phyloP scores from a whole-genome alignment of 2,888 invertebrate species.

The Mayetiola destructor region DNA sequence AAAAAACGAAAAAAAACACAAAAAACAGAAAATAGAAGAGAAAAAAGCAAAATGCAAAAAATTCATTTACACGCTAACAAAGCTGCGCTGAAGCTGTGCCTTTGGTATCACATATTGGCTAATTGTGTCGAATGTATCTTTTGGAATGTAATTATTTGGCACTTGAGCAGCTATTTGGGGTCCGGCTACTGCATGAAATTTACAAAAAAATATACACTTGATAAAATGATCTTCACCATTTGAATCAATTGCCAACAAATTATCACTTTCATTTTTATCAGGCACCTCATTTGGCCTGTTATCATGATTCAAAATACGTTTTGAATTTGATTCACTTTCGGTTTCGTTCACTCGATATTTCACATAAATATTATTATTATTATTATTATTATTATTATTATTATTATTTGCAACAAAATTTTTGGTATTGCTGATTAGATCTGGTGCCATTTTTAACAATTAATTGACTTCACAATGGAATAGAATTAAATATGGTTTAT shows the following conservation, averaged over 20 bases:
- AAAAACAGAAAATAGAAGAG: not conserved
- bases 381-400: no score
- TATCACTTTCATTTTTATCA: not conserved
- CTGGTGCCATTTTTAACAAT: no score
- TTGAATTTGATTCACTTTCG: no score
- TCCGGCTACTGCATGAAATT: slow-evolving; percentile 60
- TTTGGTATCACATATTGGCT: slow-evolving; percentile 76
- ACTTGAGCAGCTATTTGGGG: slow-evolving; percentile 69
- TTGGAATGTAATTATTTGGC: slow-evolving; percentile 61
- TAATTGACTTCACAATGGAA: no score
- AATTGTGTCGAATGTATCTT: slow-evolving; percentile 67
- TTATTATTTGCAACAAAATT: no score
- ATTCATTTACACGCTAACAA: slow-evolving; percentile 60
- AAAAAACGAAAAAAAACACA: not conserved
- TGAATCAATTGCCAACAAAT: not conserved
- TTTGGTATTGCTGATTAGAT: no score
- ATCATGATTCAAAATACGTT: no score
- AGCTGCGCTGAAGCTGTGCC: slow-evolving; percentile 59
- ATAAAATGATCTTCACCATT: slow-evolving; percentile 39
- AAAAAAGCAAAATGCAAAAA: not conserved
- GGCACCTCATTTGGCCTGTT: no score
- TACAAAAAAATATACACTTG: slow-evolving; percentile 63
- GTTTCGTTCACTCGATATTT: no score
- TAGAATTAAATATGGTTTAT: no score
- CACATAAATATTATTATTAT: no score